These are phyloP conservation scores for Esox masquinongy DNA, from an alignment of 2,797 vertebrate species.

Conservation along the genomic window DNA sequence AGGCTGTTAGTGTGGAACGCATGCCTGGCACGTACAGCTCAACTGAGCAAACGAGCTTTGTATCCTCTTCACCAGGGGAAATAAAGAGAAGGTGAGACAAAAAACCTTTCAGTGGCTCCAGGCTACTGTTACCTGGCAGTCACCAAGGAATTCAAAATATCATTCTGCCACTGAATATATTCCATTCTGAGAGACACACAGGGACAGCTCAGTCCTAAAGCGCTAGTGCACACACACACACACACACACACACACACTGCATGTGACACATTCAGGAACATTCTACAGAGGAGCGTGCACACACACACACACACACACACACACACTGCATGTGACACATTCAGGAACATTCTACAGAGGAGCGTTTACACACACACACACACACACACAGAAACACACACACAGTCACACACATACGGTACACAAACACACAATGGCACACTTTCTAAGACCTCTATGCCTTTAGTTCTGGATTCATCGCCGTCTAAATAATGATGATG, in stretches of 20 bases:
- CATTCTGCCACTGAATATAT: conserved; percentile 67
- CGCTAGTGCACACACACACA: conserved; percentile 3
- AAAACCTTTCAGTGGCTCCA: conserved; percentile 73
- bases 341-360: conserved; percentile 2
- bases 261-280: neutral
- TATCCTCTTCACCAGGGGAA: conserved; percentile 74
- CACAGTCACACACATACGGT: neutral
- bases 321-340: conserved; percentile 2
- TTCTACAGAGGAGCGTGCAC: neutral
- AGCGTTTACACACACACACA: neutral
- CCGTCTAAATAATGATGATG: conserved; percentile 62
- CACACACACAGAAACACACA: neutral
- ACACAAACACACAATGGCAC: neutral
- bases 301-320: conserved; percentile 12
- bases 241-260: conserved; percentile 18
- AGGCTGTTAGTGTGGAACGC: conserved; percentile 54
- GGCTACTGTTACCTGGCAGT: conserved; percentile 75
- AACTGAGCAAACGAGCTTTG: conserved; percentile 72
- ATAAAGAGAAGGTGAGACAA: conserved; percentile 78
- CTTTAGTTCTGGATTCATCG: conserved; percentile 56
- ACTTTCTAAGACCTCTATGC: conserved; percentile 40
- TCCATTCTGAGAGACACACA: conserved; percentile 50
- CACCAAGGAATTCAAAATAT: conserved; percentile 77
- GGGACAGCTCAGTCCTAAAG: conserved; percentile 3
- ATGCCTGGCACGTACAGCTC: conserved; percentile 73